phyloP scores from a whole-genome alignment of 2,888 invertebrate genomes.

The Eledone cirrhosa region DNA sequence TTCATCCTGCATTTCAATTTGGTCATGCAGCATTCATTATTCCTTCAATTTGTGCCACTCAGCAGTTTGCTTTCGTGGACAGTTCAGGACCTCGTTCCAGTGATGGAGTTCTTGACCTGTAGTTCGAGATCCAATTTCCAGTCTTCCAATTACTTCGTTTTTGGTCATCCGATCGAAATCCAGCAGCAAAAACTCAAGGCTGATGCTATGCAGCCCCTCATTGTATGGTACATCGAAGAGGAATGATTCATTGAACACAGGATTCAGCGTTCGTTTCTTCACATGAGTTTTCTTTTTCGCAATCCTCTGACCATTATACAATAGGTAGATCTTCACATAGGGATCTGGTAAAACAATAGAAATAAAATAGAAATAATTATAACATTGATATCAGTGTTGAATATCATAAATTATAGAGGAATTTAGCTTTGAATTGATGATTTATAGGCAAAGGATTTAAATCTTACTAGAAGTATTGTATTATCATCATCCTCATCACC shows the following conservation, averaged over 20 bases:
- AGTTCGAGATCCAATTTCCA: constrained; percentile 83
- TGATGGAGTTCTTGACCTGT: constrained; percentile 75
- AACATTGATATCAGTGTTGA: no score
- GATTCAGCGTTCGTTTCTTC: constrained; percentile 95
- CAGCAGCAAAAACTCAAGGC: constrained; percentile 86
- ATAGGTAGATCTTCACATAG: constrained; percentile 94
- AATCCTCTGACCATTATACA: constrained; percentile 96
- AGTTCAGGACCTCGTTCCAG: constrained; percentile 97
- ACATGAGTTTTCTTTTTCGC: constrained; percentile 99
- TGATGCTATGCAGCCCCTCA: constrained; percentile 79
- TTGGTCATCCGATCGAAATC: constrained; percentile 99
- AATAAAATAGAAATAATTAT: neutral
- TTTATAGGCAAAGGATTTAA: no score
- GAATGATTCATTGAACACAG: constrained; percentile 99
- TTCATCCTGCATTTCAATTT: neutral
- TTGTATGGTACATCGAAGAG: constrained; percentile 92
- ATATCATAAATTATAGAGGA: no score
- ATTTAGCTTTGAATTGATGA: no score
- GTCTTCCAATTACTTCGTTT: constrained; percentile 96
- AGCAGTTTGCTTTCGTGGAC: constrained; percentile 96
- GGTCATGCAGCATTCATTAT: constrained; percentile 34
- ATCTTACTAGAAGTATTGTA: no score
- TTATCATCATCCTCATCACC: no score
- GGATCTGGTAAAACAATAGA: constrained; percentile 75
- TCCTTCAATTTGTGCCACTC: constrained; percentile 95